Base-by-base conservation (phyloP, 64 coral and sea anemone species). In the Hydrozoanthus tunicans region DNA sequence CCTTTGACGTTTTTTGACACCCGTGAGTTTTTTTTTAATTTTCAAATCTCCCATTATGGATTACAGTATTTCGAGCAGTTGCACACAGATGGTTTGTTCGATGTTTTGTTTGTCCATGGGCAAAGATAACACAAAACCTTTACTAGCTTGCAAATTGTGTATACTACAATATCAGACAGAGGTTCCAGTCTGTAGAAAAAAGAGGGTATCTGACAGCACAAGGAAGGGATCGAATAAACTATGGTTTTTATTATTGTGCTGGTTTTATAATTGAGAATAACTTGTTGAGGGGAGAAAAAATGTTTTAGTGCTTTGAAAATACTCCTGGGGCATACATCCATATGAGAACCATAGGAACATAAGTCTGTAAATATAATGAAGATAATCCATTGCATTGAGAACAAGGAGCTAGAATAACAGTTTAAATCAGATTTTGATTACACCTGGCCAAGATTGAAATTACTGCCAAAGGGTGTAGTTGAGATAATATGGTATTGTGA, bases 311-410 rank as follows among this genome's bases (percentile, higher is more conserved):
- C 74, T 79, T 79, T 79, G 77, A 79, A 79, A 79, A 79, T 24
- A 79, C 2, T 79, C 77, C 53, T 79, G 77, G 77, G 77, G 77
- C 4, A 79, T 43, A 79, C 77, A 79, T 79, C 24, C 77, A 51
- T 79, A 79, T 5, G 20, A 79, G 77, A 79, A 53, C 26, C 77
- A 43, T 79, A 79, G 77, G 24, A 79, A 79, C 77, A 53, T 6
- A 3, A 79, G 77, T 79, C 77, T 79, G 77, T 79, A 79, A 51
- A 79, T 79, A 79, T 79, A 79, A 79, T 79, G 77, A 79, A 79
- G 77, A 79, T 7, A 79, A 79, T 79, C 77, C 77, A 79, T 51
- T 79, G 77, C 25, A 79, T 79, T 79, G 77, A 79, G 77, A 79
- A 79, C 77, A 79, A 79, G 53, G 77, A 79, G 77, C 27, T 79